A percentile compares a stretch with the other conserved stretches of the same genome.
These are phyloP conservation scores for Drosophila fuyamai DNA, from an alignment of 1,140 invertebrate species.

Conservation along the genomic window DNA sequence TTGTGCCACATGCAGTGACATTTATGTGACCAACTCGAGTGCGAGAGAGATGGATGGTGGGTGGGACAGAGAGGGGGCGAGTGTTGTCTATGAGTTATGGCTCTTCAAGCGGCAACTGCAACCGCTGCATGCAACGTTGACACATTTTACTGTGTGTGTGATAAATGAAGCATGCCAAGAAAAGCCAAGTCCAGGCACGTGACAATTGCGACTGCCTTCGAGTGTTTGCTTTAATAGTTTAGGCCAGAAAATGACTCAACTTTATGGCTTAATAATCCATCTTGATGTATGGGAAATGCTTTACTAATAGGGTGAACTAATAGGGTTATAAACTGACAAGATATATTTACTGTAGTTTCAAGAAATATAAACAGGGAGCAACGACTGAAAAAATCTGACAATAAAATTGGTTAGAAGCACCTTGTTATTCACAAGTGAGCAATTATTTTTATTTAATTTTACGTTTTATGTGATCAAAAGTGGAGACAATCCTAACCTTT, in stretches of 20 bases:
- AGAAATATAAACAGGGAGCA: no score
- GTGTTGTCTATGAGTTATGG: slow-evolving; percentile 71
- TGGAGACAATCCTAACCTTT: background rate
- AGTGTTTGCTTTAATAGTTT: slow-evolving; percentile 21
- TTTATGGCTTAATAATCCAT: background rate
- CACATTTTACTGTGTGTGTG: slow-evolving; percentile 61
- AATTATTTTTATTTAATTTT: no score
- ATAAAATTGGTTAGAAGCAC: background rate
- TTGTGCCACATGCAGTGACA: slow-evolving; percentile 76
- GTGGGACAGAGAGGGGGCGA: slow-evolving; percentile 21
- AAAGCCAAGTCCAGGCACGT: slow-evolving; percentile 43
- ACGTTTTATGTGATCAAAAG: background rate
- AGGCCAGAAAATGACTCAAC: slow-evolving; percentile 1
- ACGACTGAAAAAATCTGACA: no score
- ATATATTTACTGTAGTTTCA: background rate
- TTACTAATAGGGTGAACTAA: background rate
- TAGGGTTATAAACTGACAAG: background rate
- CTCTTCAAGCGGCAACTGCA: slow-evolving; percentile 52
- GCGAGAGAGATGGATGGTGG: slow-evolving; percentile 17
- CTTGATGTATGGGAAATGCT: background rate
- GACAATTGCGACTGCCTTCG: slow-evolving; percentile 26
- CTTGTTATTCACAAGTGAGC: background rate
- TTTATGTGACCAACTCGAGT: slow-evolving; percentile 66
- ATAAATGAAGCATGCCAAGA: slow-evolving; percentile 61
- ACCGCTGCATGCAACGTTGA: slow-evolving; percentile 42